These are phyloP conservation scores for Prinia subflava DNA, from an alignment of 2,113 vertebrate species.

Conservation along the genomic window DNA sequence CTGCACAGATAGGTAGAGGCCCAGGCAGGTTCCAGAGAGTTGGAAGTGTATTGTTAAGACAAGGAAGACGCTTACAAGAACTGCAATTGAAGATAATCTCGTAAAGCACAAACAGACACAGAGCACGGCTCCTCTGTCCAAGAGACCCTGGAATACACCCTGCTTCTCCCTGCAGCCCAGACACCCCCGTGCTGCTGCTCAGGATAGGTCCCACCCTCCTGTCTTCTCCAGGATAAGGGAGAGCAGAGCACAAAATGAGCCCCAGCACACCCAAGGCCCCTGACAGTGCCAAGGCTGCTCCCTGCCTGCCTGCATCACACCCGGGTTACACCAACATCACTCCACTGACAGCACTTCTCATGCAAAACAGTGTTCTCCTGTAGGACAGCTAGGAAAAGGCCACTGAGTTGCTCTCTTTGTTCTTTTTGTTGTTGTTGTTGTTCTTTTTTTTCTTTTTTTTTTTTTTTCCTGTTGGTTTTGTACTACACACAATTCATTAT, in stretches of 20 bases:
- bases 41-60: background rate
- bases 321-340: accelerated
- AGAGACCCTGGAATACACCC: background rate
- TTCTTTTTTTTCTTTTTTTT: background rate
- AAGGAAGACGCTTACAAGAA: background rate
- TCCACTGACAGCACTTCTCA: background rate
- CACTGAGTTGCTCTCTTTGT: accelerated
- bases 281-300: background rate
- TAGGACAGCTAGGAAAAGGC: background rate
- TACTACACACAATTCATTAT: background rate
- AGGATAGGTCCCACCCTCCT: no score
- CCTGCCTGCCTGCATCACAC: accelerated
- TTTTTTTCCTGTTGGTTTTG: background rate
- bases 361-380: background rate
- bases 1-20: background rate
- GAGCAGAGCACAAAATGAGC: background rate
- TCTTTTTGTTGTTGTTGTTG: background rate
- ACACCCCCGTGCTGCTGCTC: background rate
- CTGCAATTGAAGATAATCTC: background rate
- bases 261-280: background rate
- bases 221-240: background rate
- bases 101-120: background rate
- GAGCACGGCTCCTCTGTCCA: accelerated
- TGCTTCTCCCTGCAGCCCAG: background rate
- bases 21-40: background rate